A percentile compares a stretch with the other conserved stretches of the same genome.
phyloP scores from a whole-genome alignment of 2,113 vertebrate species.

The Cryptoleucopteryx plumbea region DNA sequence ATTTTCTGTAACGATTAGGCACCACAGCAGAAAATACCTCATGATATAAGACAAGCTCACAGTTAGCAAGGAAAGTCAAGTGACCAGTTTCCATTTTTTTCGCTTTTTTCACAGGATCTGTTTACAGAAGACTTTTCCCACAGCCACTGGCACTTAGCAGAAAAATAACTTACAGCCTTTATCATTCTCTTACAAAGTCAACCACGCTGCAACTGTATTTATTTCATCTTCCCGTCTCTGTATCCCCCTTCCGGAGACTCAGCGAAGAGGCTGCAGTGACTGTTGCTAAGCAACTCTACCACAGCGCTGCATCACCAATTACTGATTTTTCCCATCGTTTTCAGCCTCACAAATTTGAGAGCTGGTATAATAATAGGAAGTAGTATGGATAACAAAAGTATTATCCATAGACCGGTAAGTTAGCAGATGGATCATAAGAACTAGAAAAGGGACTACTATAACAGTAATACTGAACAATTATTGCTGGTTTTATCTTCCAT shows the following conservation, averaged over 20 bases:
- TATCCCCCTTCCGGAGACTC: conserved; percentile 69
- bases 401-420: neutral
- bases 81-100: neutral
- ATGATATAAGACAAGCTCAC: neutral
- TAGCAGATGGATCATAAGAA: neutral
- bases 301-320: conserved; percentile 61
- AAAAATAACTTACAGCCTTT: conserved; percentile 26
- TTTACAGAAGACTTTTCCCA: conserved; percentile 27
- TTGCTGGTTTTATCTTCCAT: neutral
- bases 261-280: conserved; percentile 45
- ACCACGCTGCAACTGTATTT: conserved; percentile 10
- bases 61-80: neutral
- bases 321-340: conserved; percentile 65
- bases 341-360: conserved; percentile 58
- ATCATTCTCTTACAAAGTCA: neutral
- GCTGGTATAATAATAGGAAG: neutral
- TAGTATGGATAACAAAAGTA: neutral
- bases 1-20: neutral
- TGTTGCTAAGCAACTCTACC: conserved; percentile 74
- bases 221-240: conserved; percentile 70
- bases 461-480: neutral
- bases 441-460: neutral
- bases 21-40: neutral
- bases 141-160: conserved; percentile 41
- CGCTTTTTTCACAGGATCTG: neutral